Conservation (phyloP, 2,113 vertebrate species). For the Trematomus loennbergii region DNA sequence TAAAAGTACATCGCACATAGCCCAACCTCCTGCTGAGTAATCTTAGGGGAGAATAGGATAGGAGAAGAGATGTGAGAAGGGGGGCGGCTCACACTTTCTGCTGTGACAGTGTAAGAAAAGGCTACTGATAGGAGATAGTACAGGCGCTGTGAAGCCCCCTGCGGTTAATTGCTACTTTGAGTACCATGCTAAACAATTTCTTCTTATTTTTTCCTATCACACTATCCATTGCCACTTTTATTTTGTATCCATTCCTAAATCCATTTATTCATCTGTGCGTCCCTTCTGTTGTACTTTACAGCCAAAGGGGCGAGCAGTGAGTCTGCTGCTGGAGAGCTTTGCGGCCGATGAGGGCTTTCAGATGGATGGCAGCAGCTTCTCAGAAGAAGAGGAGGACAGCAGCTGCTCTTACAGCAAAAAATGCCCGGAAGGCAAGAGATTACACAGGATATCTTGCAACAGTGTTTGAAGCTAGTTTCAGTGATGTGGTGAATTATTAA, state of each 20-base stretch:
- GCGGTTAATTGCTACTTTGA: slow-evolving; percentile 38
- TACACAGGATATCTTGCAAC: neutral
- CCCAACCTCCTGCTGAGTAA: slow-evolving; percentile 62
- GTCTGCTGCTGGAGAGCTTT: slow-evolving; percentile 93
- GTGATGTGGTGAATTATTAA: neutral
- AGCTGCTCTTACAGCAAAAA: slow-evolving; percentile 55
- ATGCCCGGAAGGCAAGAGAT: slow-evolving; percentile 63
- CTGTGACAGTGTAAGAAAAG: slow-evolving; percentile 48
- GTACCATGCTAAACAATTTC: slow-evolving; percentile 40
- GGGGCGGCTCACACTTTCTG: slow-evolving; percentile 54
- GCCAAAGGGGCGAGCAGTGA: slow-evolving; percentile 91
- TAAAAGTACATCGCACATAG: slow-evolving; percentile 55
- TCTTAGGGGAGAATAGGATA: slow-evolving; percentile 36
- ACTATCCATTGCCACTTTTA: slow-evolving; percentile 22
- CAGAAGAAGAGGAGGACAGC: slow-evolving; percentile 87
- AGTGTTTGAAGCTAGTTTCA: neutral
- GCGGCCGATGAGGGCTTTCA: slow-evolving; percentile 92
- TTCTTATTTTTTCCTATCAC: slow-evolving; percentile 35
- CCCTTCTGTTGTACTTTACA: slow-evolving; percentile 60
- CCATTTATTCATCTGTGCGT: slow-evolving; percentile 33
- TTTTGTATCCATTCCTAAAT: slow-evolving; percentile 25
- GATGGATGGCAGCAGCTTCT: slow-evolving; percentile 94
- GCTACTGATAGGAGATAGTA: slow-evolving; percentile 30
- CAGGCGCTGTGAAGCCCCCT: slow-evolving; percentile 41
- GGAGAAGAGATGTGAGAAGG: slow-evolving; percentile 16